A percentile compares a stretch with the other conserved stretches of the same genome.
Conservation (phyloP, 2,113 vertebrate genomes). For the Paraplagusia blochii region DNA sequence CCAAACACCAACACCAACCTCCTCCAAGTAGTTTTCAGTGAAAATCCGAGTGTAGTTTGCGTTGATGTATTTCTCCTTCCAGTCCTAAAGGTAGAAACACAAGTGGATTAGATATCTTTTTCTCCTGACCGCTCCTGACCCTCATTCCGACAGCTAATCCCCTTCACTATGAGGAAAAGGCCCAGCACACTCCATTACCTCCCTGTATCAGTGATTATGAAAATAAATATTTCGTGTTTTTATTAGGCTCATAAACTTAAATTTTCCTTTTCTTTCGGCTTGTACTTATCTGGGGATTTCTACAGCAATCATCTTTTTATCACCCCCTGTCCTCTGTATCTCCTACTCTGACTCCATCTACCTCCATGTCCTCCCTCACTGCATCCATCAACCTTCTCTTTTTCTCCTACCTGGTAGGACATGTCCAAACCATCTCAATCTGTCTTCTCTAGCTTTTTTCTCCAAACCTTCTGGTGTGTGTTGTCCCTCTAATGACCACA, state of each 20-base stretch:
- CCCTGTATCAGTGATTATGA: slow-evolving; percentile 37
- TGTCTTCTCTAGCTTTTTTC: too few relatives aligned
- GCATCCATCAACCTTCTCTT: too few relatives aligned
- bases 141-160: slow-evolving; percentile 51
- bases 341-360: too few relatives aligned
- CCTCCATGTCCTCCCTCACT: too few relatives aligned
- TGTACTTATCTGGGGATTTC: too few relatives aligned
- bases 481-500: too few relatives aligned
- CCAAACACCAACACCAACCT: slow-evolving; percentile 73
- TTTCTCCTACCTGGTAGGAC: too few relatives aligned
- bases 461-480: too few relatives aligned
- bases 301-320: too few relatives aligned
- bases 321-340: too few relatives aligned
- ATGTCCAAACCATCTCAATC: too few relatives aligned
- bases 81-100: slow-evolving; percentile 80
- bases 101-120: slow-evolving; percentile 23
- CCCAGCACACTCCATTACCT: slow-evolving; percentile 21
- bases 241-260: slow-evolving; percentile 39
- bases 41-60: slow-evolving; percentile 92
- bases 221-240: slow-evolving; percentile 13
- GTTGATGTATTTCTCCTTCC: slow-evolving; percentile 97
- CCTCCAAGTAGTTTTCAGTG: slow-evolving; percentile 89
- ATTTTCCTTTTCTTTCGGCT: too few relatives aligned
- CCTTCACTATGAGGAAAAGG: slow-evolving; percentile 18
- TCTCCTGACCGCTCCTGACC: slow-evolving; percentile 32